phyloP scores from a whole-genome alignment of 92 coral and sea anemone species.

The Phenganax subtilis region DNA sequence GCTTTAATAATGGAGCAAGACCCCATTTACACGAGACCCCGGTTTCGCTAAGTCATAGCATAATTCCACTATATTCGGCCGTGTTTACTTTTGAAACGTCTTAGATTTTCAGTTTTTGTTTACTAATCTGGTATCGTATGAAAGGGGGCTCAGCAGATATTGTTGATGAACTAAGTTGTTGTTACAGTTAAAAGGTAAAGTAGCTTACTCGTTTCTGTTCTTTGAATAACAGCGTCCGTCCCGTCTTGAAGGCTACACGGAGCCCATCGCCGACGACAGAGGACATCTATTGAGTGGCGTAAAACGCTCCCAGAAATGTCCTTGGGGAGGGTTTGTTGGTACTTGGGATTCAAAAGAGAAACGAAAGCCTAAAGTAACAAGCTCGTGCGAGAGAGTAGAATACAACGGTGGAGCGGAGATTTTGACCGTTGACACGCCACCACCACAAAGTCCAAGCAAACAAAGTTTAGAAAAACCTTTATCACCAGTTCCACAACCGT shows the following conservation, averaged over 20 bases:
- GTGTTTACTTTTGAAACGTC: too few relatives aligned
- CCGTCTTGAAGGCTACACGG: constrained; percentile 79
- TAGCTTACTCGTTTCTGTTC: not conserved
- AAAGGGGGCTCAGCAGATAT: too few relatives aligned
- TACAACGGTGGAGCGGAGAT: constrained; percentile 27
- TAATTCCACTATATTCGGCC: too few relatives aligned
- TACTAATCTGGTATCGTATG: too few relatives aligned
- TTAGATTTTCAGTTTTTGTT: too few relatives aligned
- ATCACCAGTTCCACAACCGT: constrained; percentile 32
- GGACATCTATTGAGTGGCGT: constrained; percentile 87
- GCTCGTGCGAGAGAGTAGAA: constrained; percentile 3
- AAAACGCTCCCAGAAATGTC: constrained; percentile 68
- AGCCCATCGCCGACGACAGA: constrained; percentile 76
- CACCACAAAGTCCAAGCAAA: constrained; percentile 11
- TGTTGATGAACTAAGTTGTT: too few relatives aligned
- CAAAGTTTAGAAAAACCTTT: constrained; percentile 38
- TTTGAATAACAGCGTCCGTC: constrained; percentile 71
- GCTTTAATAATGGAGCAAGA: too few relatives aligned
- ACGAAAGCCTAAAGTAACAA: constrained; percentile 2
- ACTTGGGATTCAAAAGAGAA: constrained; percentile 75
- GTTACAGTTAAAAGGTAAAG: too few relatives aligned
- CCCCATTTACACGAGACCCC: too few relatives aligned
- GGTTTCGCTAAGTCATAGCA: too few relatives aligned
- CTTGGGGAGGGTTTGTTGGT: constrained; percentile 93
- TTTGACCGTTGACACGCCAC: constrained; percentile 32